A percentile compares a stretch with the other conserved stretches of the same genome.
Evolutionary conservation across 2,888 invertebrate genomes (phyloP).

Genomic region (Eucera pruinosa): DNA sequence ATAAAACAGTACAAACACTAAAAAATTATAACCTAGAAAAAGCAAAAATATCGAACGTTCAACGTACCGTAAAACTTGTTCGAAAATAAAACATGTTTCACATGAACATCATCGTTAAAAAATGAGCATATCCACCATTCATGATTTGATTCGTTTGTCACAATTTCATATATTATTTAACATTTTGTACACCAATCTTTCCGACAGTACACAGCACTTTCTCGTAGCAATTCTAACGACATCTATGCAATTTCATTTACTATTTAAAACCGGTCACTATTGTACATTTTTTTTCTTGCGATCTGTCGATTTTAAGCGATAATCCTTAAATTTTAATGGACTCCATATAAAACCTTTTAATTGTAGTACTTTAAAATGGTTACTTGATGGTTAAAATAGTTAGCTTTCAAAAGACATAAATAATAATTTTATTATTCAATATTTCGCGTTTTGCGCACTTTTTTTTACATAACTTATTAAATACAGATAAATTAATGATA

Average conservation of each 20-base stretch:
- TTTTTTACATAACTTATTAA: conserved; percentile 9
- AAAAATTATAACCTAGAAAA: conserved; percentile 51
- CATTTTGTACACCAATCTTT: conserved; percentile 29
- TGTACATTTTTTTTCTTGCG: neutral
- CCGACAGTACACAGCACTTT: conserved; percentile 20
- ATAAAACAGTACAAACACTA: conserved; percentile 19
- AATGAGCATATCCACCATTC: conserved; percentile 5
- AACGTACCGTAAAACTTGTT: conserved; percentile 49
- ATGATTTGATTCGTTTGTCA: conserved; percentile 7
- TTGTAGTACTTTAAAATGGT: too few species aligned
- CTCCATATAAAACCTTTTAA: too few species aligned
- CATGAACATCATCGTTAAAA: neutral
- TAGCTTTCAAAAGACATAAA: neutral
- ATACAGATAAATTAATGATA: conserved; percentile 2
- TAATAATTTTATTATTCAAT: too few species aligned
- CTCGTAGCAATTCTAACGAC: conserved; percentile 28
- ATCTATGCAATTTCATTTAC: conserved; percentile 16
- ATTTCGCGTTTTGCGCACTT: neutral
- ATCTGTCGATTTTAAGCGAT: neutral
- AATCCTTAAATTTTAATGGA: too few species aligned
- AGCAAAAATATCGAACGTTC: neutral
- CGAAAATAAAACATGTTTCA: conserved; percentile 9
- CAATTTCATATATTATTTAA: conserved; percentile 32
- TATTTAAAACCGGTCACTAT: neutral
- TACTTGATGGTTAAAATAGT: neutral